Evolutionary conservation across 2,113 vertebrate species (phyloP), one percentile per base, ranked within the genome.

Genomic region (Trinectes maculatus): DNA sequence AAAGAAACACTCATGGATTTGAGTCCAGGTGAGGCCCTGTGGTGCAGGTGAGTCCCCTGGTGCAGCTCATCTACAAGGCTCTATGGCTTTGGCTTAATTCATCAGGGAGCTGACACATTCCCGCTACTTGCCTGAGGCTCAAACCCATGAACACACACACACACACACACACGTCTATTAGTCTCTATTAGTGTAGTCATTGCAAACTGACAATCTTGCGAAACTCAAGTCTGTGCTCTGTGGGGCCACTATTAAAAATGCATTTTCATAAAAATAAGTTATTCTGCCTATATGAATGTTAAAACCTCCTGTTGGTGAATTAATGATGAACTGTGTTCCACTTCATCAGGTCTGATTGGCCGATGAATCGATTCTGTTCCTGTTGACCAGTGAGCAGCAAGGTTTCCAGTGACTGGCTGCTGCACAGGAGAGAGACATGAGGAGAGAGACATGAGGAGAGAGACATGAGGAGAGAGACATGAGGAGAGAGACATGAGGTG

Each of bases 101-200:
- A 89, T 91, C 89, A 90, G 60, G 4, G 4, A 2, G 22, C 68
- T 87, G 87, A 90, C 88, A 89, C 79, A 85, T 81, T 87, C 86
- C 80, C 77, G 82, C 83, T 85, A 79, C 57, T 75, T 36, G 82
- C 79, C 74, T 37, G 56, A 80, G 85, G 78, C 73, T 19, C 40
- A 19, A 8, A 21, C 40, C 24, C 64, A 39, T 55, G 33, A 46
- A 28, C 61, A 34, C 29, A 44, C 51, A 34, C 43, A 33, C 58
- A 48, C 28, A 43, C 19, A 55, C 53, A 57, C 22, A 33, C 21
- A 49, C 26, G n/a, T n/a, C n/a, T n/a, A n/a, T n/a, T n/a, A n/a
- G n/a, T n/a, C n/a, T n/a, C n/a, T n/a, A n/a, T n/a, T n/a, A n/a
- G n/a, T n/a, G n/a, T n/a, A n/a, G n/a, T n/a, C n/a, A n/a, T n/a